Evolutionary conservation across 1,140 invertebrate species (phyloP).

Genomic region (Drosophila auraria): DNA sequence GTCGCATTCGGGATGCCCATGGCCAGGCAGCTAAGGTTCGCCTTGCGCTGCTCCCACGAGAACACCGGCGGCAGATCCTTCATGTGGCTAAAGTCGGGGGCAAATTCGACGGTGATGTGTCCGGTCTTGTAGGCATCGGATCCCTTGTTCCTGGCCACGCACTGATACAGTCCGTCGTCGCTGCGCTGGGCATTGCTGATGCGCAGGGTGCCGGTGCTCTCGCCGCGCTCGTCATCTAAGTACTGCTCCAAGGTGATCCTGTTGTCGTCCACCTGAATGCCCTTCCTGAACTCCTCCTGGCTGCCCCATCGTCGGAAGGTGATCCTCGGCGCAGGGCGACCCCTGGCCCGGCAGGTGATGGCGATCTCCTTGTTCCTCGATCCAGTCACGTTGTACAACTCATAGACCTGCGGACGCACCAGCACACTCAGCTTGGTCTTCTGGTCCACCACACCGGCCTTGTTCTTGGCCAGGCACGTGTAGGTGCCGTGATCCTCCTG

Average conservation of each 20-base stretch:
- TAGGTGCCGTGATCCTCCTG: constrained; percentile 92
- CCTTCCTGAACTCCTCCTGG: constrained; percentile 87
- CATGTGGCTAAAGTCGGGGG: constrained; percentile 92
- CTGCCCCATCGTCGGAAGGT: constrained; percentile 88
- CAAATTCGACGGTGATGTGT: constrained; percentile 93
- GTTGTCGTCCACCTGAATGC: constrained; percentile 88
- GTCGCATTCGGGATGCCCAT: constrained; percentile 93
- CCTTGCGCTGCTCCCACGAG: constrained; percentile 92
- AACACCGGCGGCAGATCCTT: constrained; percentile 89
- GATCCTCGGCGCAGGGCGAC: constrained; percentile 91
- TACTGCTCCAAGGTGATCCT: constrained; percentile 87
- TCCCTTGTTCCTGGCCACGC: constrained; percentile 92
- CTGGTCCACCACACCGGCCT: constrained; percentile 90
- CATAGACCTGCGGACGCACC: constrained; percentile 92
- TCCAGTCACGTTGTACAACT: constrained; percentile 91
- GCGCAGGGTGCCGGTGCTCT: constrained; percentile 88
- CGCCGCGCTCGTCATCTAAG: constrained; percentile 86
- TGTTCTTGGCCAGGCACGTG: constrained; percentile 93
- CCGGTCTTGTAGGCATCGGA: constrained; percentile 90
- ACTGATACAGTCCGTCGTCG: constrained; percentile 96
- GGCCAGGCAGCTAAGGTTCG: constrained; percentile 95
- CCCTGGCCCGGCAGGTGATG: constrained; percentile 91
- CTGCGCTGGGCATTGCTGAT: constrained; percentile 88
- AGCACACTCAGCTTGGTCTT: constrained; percentile 87
- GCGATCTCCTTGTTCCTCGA: constrained; percentile 88